Percentiles rank a stretch among this genome's conserved stretches.
Evolutionary conservation across 2,113 vertebrate genomes (phyloP).

Genomic region (Poecilia latipinna): DNA sequence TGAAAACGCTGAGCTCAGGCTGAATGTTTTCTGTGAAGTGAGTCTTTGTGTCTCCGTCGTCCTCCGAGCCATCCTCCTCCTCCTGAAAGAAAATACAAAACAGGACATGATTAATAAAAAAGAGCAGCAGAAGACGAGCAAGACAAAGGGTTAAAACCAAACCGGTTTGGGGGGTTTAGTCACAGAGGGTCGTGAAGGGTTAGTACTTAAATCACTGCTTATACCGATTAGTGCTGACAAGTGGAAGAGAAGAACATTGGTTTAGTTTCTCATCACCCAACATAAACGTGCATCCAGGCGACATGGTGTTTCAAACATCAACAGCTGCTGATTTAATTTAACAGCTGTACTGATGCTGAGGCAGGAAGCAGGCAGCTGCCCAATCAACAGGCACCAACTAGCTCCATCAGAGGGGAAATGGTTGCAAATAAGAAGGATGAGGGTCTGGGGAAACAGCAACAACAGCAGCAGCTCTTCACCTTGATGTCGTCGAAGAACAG

Average conservation of each 20-base stretch:
- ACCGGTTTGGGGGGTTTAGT: slow-evolving; percentile 17
- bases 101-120: slow-evolving; percentile 8
- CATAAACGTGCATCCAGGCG: background rate
- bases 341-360: slow-evolving; percentile 33
- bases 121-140: background rate
- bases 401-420: slow-evolving; percentile 46
- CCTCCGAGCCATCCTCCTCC: slow-evolving; percentile 94
- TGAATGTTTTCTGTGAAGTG: slow-evolving; percentile 81
- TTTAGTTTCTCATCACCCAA: background rate
- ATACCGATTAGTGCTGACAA: background rate
- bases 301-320: slow-evolving; percentile 10
- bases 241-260: background rate
- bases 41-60: slow-evolving; percentile 82
- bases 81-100: slow-evolving; percentile 73
- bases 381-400: slow-evolving; percentile 76
- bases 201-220: slow-evolving; percentile 51
- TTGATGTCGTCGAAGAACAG: slow-evolving; percentile 98
- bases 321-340: slow-evolving; percentile 71
- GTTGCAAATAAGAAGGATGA: slow-evolving; percentile 22
- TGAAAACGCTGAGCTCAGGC: slow-evolving; percentile 83
- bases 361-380: slow-evolving; percentile 60
- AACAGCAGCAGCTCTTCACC: slow-evolving; percentile 84
- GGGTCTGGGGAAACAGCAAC: slow-evolving; percentile 53
- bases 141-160: background rate
- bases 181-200: slow-evolving; percentile 42